Percentiles rank a stretch among this genome's conserved stretches.
phyloP scores from a whole-genome alignment of 2,888 invertebrate species.

The Yponomeuta plumbellus region DNA sequence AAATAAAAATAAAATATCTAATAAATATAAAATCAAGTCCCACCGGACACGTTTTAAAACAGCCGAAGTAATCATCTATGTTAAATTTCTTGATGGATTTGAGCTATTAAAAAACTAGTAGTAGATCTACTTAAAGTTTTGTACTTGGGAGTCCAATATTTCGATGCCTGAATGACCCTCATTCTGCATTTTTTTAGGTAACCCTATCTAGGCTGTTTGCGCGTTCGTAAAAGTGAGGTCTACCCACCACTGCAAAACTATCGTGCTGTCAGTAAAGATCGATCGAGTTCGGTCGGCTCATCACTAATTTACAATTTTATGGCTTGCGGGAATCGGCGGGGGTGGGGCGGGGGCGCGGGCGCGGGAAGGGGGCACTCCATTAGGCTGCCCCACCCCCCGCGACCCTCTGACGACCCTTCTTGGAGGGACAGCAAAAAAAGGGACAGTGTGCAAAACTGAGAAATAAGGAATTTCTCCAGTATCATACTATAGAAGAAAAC shows the following conservation, averaged over 20 bases:
- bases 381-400: constrained; percentile 55
- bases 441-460: background rate
- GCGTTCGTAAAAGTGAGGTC: background rate
- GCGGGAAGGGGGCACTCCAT: constrained; percentile 52
- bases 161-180: too few species aligned
- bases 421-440: constrained; percentile 41
- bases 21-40: too few species aligned
- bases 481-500: too few species aligned
- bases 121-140: too few species aligned
- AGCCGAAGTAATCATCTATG: too few species aligned
- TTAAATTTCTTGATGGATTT: too few species aligned
- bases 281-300: constrained; percentile 66
- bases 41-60: too few species aligned
- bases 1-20: too few species aligned
- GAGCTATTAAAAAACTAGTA: too few species aligned
- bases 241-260: constrained; percentile 45
- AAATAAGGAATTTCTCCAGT: background rate
- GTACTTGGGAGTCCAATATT: too few species aligned
- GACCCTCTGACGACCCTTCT: constrained; percentile 47
- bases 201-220: background rate
- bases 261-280: constrained; percentile 50
- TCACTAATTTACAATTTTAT: constrained; percentile 77
- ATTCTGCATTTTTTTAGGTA: too few species aligned
- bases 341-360: constrained; percentile 33
- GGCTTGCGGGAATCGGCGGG: constrained; percentile 62